A percentile compares a stretch with the other conserved stretches of the same genome.
These are phyloP conservation scores for Cherax destructor DNA, from an alignment of 1,140 invertebrate genomes.

Conservation along the genomic window DNA sequence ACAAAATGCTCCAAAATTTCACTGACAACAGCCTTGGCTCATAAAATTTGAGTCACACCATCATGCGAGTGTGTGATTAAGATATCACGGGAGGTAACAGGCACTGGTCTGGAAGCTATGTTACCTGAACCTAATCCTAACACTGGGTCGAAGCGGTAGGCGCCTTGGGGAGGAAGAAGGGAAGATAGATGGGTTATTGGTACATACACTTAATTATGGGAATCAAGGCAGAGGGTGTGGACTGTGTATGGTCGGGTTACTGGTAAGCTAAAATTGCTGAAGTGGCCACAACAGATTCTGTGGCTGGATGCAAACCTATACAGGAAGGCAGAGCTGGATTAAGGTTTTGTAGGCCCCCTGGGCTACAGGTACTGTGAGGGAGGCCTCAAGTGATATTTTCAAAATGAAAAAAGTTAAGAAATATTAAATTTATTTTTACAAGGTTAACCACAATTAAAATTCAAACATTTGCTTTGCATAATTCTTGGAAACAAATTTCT, in stretches of 20 bases:
- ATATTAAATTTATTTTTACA: too few relatives aligned
- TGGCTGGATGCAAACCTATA: too few relatives aligned
- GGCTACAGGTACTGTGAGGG: too few relatives aligned
- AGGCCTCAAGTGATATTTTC: too few relatives aligned
- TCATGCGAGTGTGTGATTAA: neutral
- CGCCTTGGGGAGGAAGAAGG: slow-evolving; percentile 63
- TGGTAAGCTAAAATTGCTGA: neutral
- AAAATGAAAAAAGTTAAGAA: too few relatives aligned
- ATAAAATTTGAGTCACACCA: neutral
- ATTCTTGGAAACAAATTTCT: too few relatives aligned
- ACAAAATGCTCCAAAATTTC: neutral
- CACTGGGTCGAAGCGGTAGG: slow-evolving; percentile 70
- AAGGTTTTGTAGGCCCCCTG: too few relatives aligned
- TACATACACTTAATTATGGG: slow-evolving; percentile 21
- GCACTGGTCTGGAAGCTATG: slow-evolving; percentile 18
- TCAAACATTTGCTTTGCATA: too few relatives aligned
- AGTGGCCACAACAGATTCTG: neutral
- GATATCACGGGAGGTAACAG: neutral
- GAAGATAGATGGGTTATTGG: slow-evolving; percentile 42
- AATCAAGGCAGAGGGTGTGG: neutral
- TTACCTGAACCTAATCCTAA: slow-evolving; percentile 72
- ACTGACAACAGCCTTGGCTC: neutral
- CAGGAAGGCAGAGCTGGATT: too few relatives aligned
- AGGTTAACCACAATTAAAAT: too few relatives aligned
- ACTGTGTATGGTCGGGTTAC: slow-evolving; percentile 17